These are phyloP conservation scores for Myripristis jacobus DNA, from an alignment of 2,797 vertebrate species.

Conservation along the genomic window DNA sequence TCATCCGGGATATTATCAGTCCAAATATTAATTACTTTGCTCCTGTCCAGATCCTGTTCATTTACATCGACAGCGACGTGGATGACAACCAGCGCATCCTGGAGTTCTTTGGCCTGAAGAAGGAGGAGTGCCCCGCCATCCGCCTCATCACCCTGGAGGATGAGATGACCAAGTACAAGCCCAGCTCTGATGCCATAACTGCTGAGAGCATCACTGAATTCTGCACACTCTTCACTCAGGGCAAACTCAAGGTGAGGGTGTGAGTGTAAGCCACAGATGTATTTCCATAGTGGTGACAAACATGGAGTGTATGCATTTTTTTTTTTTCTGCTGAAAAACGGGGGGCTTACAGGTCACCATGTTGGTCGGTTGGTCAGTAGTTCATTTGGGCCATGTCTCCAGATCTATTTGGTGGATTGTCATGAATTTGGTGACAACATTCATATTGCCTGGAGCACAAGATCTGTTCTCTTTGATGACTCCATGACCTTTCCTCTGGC, in stretches of 20 bases:
- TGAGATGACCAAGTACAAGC: slow-evolving; percentile 99
- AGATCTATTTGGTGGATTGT: too few species aligned
- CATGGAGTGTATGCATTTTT: too few species aligned
- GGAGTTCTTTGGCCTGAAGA: slow-evolving; percentile 98
- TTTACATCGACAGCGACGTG: slow-evolving; percentile 97
- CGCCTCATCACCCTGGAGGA: slow-evolving; percentile 98
- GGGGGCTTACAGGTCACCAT: too few species aligned
- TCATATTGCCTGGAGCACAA: too few species aligned
- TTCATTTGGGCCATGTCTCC: too few species aligned
- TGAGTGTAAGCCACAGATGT: too few species aligned
- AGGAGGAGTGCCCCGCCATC: slow-evolving; percentile 96
- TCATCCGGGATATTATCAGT: not conserved
- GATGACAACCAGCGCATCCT: slow-evolving; percentile 97
- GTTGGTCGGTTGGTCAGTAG: too few species aligned
- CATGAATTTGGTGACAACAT: too few species aligned
- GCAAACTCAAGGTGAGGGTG: slow-evolving; percentile 91
- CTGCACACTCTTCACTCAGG: slow-evolving; percentile 91
- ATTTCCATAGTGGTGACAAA: too few species aligned
- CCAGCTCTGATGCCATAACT: slow-evolving; percentile 87
- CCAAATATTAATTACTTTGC: not conserved
- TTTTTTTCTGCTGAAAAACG: too few species aligned
- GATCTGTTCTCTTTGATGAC: too few species aligned
- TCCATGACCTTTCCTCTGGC: too few species aligned
- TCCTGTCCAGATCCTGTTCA: slow-evolving; percentile 92
- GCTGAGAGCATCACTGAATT: slow-evolving; percentile 90